Conservation (phyloP, 2,113 vertebrate genomes). For the Anseranas semipalmata region DNA sequence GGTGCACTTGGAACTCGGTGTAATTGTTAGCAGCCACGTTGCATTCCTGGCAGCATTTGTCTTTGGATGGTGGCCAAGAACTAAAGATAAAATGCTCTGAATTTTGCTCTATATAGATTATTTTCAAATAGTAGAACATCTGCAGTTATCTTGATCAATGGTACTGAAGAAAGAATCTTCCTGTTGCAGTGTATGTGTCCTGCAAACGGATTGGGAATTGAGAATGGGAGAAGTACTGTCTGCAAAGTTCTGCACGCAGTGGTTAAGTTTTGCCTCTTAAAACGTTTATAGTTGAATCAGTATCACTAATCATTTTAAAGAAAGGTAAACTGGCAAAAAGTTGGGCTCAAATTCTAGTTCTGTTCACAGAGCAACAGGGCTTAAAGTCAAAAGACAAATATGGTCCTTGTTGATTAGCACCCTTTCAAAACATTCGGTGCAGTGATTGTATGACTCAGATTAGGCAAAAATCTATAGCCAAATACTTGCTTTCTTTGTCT, state of each 20-base stretch:
- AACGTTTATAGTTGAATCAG: accelerated
- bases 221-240: not conserved
- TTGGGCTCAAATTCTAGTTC: not conserved
- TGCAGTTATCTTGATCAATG: not conserved
- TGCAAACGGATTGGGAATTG: not conserved
- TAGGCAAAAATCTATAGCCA: not conserved
- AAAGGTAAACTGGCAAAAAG: not conserved
- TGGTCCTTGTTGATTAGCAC: not conserved
- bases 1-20: not conserved
- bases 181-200: accelerated
- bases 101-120: not conserved
- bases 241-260: accelerated
- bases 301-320: too few species aligned
- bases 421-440: not conserved
- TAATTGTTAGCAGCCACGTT: not conserved
- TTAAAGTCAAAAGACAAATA: accelerated
- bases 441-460: accelerated
- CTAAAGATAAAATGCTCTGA: not conserved
- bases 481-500: not conserved
- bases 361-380: not conserved
- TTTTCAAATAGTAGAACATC: not conserved
- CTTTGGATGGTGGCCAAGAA: not conserved
- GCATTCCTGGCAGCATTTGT: not conserved
- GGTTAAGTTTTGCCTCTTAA: not conserved
- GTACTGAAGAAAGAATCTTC: not conserved